Evolutionary conservation across 2,113 vertebrate genomes (phyloP).

Genomic region (Macquaria ambigua): DNA sequence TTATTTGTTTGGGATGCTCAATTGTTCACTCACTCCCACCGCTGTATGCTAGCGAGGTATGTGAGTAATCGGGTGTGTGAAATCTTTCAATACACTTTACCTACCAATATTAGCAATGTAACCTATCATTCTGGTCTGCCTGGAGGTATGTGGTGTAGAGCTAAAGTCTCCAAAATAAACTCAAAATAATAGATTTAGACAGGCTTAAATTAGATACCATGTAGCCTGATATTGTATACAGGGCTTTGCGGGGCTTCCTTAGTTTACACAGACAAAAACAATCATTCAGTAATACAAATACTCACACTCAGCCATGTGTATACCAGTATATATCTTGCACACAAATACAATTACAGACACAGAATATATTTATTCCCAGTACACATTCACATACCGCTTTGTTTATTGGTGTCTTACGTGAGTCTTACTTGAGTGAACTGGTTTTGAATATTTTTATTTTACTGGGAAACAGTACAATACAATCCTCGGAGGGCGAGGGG

Average conservation of each 20-base stretch:
- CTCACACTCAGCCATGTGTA: not conserved
- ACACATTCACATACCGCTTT: not conserved
- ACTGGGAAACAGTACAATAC: not conserved
- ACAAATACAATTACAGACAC: not conserved
- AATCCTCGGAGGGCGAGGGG: not conserved
- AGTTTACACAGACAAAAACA: not conserved
- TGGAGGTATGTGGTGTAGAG: too few relatives aligned
- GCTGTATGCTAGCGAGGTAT: not conserved
- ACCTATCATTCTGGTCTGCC: too few relatives aligned
- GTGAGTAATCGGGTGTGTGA: not conserved
- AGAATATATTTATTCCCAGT: not conserved
- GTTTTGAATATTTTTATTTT: slow-evolving; percentile 6
- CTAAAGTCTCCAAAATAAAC: too few relatives aligned
- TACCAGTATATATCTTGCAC: not conserved
- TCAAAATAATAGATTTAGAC: not conserved
- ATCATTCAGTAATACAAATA: not conserved
- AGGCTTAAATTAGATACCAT: not conserved
- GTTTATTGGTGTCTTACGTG: not conserved
- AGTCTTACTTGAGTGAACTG: not conserved
- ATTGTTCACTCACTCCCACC: not conserved
- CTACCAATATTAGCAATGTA: not conserved
- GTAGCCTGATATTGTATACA: not conserved
- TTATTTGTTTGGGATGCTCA: not conserved
- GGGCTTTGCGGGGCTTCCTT: not conserved
- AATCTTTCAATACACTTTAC: not conserved